Evolutionary conservation across 1,140 invertebrate species (phyloP).

Genomic region (Pseudomyrmex pallidus): DNA sequence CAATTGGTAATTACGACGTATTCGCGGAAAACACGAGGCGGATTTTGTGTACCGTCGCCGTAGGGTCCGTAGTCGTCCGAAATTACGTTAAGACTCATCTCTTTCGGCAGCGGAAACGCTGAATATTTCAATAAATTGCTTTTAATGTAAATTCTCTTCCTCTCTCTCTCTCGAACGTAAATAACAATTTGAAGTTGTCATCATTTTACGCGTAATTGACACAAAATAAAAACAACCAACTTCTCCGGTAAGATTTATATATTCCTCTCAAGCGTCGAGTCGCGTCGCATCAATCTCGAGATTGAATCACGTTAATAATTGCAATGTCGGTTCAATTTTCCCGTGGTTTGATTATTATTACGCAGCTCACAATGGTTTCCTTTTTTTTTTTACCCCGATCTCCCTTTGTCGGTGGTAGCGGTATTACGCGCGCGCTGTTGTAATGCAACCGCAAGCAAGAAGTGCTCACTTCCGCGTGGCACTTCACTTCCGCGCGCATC

Average conservation of each 20-base stretch:
- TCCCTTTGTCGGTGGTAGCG: neutral
- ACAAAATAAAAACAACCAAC: too few species aligned
- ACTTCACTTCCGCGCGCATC: neutral
- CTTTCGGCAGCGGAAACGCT: neutral
- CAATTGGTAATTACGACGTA: constrained; percentile 61
- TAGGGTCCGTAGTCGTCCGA: neutral
- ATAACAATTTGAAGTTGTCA: neutral
- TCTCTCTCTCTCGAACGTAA: neutral
- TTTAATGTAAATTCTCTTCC: neutral
- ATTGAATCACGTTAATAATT: too few species aligned
- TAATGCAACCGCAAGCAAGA: neutral
- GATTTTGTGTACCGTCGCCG: constrained; percentile 30
- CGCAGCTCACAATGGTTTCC: too few species aligned
- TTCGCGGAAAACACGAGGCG: constrained; percentile 24
- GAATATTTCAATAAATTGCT: constrained; percentile 5
- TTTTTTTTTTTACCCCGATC: neutral
- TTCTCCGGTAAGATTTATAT: too few species aligned
- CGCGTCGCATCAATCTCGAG: neutral
- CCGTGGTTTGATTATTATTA: too few species aligned
- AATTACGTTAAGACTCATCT: constrained; percentile 1
- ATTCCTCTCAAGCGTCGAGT: too few species aligned
- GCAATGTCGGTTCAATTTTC: too few species aligned
- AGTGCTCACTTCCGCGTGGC: neutral
- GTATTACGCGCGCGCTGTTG: too few species aligned
- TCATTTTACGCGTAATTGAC: too few species aligned